Evolutionary conservation across 1,140 invertebrate species (phyloP).

Genomic region (Pristionchus pacificus): DNA sequence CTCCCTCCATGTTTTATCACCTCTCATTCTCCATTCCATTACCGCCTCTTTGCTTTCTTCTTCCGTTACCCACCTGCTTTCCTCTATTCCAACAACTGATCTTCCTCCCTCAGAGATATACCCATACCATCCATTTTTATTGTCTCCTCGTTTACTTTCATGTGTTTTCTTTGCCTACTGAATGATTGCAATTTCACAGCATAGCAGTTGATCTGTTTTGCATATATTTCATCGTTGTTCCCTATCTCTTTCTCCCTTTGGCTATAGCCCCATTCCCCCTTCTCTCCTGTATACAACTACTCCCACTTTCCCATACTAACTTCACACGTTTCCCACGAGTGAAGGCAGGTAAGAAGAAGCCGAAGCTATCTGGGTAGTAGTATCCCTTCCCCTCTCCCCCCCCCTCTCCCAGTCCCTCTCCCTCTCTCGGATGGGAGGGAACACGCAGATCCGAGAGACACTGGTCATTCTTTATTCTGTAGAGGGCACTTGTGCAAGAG

Average conservation of each 20-base stretch:
- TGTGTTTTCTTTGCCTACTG: not conserved
- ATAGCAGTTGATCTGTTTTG: not conserved
- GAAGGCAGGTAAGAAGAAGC: too few relatives aligned
- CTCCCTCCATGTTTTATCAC: too few relatives aligned
- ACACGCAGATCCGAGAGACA: not conserved
- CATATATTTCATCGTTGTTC: not conserved
- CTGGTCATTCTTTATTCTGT: not conserved
- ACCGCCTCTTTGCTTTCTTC: too few relatives aligned
- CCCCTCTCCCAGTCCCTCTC: not conserved
- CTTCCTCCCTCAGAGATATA: too few relatives aligned
- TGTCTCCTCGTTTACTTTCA: too few relatives aligned
- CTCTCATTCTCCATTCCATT: too few relatives aligned
- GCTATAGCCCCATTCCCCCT: not conserved
- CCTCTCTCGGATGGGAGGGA: conserved; percentile 6
- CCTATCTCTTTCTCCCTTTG: conserved; percentile 4
- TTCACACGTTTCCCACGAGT: conserved; percentile 7
- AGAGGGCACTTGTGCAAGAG: not conserved
- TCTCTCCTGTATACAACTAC: not conserved
- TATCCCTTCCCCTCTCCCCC: not conserved
- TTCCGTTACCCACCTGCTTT: too few relatives aligned
- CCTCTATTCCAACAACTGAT: too few relatives aligned
- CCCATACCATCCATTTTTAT: too few relatives aligned
- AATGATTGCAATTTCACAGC: not conserved
- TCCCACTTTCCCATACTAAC: not conserved
- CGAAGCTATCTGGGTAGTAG: too few relatives aligned